A percentile compares a stretch with the other conserved stretches of the same genome.
phyloP scores from a whole-genome alignment of 2,113 vertebrate genomes.

The Rhea pennata region DNA sequence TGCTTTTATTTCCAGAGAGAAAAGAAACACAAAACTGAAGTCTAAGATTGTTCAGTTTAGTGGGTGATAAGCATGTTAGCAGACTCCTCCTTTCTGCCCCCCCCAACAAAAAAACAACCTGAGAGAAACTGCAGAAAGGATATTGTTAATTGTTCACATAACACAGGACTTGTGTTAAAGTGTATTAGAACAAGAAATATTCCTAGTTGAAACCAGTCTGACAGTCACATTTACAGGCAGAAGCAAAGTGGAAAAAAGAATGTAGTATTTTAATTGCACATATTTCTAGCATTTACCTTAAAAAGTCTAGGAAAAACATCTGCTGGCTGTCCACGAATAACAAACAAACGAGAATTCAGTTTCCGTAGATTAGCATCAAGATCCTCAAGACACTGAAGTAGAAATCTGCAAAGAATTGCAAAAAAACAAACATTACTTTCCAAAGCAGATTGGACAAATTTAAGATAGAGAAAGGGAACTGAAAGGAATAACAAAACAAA shows the following conservation, averaged over 20 bases:
- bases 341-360: constrained; percentile 93
- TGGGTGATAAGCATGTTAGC: background rate
- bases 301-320: constrained; percentile 96
- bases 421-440: background rate
- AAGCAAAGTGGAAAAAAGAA: background rate
- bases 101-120: background rate
- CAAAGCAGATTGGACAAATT: background rate
- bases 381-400: constrained; percentile 94
- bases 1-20: background rate
- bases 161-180: background rate
- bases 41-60: background rate
- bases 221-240: background rate
- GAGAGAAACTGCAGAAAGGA: background rate
- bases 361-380: constrained; percentile 93
- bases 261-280: background rate
- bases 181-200: background rate
- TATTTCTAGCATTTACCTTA: constrained; percentile 81
- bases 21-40: background rate
- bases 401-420: constrained; percentile 81
- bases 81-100: background rate
- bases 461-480: background rate
- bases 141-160: background rate
- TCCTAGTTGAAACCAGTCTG: background rate
- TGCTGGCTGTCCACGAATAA: constrained; percentile 95
- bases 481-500: background rate